Base-by-base conservation (phyloP, 1,140 invertebrate genomes). In the Apis mellifera region DNA sequence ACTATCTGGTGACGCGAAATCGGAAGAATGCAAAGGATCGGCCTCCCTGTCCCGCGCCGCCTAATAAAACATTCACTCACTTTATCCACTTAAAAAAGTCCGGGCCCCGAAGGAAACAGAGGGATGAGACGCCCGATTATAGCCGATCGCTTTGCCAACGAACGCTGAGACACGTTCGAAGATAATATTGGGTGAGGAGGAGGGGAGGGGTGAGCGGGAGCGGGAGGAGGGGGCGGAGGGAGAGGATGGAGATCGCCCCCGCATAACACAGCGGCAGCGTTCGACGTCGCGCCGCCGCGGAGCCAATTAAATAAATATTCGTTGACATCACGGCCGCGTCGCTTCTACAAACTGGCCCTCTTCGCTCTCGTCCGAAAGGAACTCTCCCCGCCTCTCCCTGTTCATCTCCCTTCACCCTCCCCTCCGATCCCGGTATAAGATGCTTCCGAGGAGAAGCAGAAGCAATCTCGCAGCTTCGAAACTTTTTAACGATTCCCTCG, bases 251-350 rank as follows among this genome's bases (percentile, higher is more conserved):
- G 89, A 89, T 93, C 91, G 92, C 91, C 92, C 92, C 89, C 91
- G 89, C 91, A 92, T 90, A 92, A 91, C 90, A 91, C 89, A 91
- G 89, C 90, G 90, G 87, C 89, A 85, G 84, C 88, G 87, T 90
- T 93, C 88, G 87, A 89, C 84, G 86, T 89, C 87, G 86, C 85
- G 88, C 71, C 86, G 77, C 86, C 86, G 89, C 82, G 84, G 88
- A 91, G 92, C 93, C 92, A 93, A 93, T 93, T 93, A 93, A 93
- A 93, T 93, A 93, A 93, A 93, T 93, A 93, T 93, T 93, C 92
- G 91, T 91, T 92, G 91, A 92, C 91, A 92, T 92, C 91, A 91
- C 91, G 90, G 88, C 84, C 91, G 89, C 92, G 90, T 92, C 89
- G 91, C 90, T 92, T 83, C 89, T 92, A 92, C 92, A 93, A 93